Conservation (phyloP, 2,113 vertebrate species). For the Electrona antarctica region DNA sequence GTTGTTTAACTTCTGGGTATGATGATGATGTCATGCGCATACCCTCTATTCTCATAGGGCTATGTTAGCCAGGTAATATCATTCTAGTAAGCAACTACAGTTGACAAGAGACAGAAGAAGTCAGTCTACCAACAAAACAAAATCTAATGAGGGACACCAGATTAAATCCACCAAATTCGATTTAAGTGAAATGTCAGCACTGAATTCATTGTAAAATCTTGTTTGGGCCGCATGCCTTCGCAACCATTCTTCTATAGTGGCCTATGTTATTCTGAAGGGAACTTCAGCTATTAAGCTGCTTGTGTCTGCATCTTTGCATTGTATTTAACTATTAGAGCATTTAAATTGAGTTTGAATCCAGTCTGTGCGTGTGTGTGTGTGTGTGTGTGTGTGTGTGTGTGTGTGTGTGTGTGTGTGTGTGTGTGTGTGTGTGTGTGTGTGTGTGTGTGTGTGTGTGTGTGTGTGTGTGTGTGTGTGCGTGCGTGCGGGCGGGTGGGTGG, state of each 20-base stretch:
- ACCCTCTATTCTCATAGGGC: no score
- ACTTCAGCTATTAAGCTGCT: no score
- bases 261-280: conserved; percentile 22
- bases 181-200: not conserved
- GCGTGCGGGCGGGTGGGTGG: no score
- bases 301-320: conserved; percentile 23
- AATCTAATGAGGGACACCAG: not conserved
- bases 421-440: not conserved
- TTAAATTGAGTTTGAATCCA: conserved; percentile 37
- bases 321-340: conserved; percentile 29
- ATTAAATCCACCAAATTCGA: not conserved
- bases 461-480: no score
- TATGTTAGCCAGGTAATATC: no score
- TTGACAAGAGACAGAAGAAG: no score
- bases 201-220: conserved; percentile 1
- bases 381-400: conserved; percentile 23
- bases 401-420: conserved; percentile 6
- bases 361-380: not conserved
- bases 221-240: not conserved
- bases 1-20: no score
- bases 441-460: no score
- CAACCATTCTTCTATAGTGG: conserved; percentile 5
- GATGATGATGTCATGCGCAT: no score
- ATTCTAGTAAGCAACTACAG: no score
- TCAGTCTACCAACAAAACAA: no score